These are phyloP conservation scores for Erannis defoliaria DNA, from an alignment of 2,888 invertebrate genomes.

Conservation along the genomic window DNA sequence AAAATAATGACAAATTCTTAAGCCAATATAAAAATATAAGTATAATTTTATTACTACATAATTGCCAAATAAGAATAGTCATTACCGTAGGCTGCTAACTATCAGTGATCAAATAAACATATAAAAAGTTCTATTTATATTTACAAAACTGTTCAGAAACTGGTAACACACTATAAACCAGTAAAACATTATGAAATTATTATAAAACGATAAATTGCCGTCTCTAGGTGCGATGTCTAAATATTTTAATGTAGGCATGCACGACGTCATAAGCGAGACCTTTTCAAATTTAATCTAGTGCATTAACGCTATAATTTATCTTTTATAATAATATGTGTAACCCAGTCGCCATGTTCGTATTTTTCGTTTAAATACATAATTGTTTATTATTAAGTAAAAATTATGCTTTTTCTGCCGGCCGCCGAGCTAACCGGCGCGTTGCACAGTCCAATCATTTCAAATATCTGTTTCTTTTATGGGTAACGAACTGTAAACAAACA, in stretches of 20 bases:
- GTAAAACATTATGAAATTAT: constrained; percentile 48
- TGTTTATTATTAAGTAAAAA: constrained; percentile 51
- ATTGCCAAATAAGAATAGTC: constrained; percentile 64
- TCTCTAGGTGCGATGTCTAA: constrained; percentile 36
- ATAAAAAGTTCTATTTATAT: constrained; percentile 70
- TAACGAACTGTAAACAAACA: no score
- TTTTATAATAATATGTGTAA: constrained; percentile 38
- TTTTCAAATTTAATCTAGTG: constrained; percentile 55
- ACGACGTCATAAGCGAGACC: constrained; percentile 56
- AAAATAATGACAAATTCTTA: constrained; percentile 51
- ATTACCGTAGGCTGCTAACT: constrained; percentile 49
- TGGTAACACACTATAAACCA: constrained; percentile 68
- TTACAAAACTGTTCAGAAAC: constrained; percentile 68
- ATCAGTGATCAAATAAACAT: constrained; percentile 67
- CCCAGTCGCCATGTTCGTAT: constrained; percentile 66
- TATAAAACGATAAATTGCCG: constrained; percentile 21
- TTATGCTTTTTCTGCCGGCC: constrained; percentile 43
- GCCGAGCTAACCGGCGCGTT: constrained; percentile 11
- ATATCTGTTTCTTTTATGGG: background rate
- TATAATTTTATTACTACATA: constrained; percentile 60
- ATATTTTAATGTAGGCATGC: constrained; percentile 46
- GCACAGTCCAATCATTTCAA: constrained; percentile 11
- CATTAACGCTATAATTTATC: constrained; percentile 62
- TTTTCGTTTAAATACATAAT: constrained; percentile 43
- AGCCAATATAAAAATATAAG: constrained; percentile 40